Percentiles rank a stretch among this genome's conserved stretches.
Evolutionary conservation across 2,888 invertebrate genomes (phyloP).

Genomic region (Acrobeloides nanus): DNA sequence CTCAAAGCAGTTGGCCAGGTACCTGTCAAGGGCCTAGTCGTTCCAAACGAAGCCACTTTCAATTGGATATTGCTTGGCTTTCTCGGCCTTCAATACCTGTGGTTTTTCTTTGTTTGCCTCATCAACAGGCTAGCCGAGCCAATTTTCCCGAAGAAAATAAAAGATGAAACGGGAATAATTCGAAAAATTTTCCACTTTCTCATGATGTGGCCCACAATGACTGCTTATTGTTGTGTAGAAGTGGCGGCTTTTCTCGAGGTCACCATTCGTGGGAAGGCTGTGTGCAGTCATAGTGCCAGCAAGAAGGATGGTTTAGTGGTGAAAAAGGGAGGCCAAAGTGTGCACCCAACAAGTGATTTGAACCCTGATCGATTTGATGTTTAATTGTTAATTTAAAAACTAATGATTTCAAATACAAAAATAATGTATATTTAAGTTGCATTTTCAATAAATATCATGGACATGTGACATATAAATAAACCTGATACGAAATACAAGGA

Average conservation of each 20-base stretch:
- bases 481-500: too few species aligned
- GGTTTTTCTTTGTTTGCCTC: conserved; percentile 37
- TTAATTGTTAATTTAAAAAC: too few species aligned
- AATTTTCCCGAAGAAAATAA: conserved; percentile 36
- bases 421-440: too few species aligned
- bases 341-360: neutral
- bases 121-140: conserved; percentile 37
- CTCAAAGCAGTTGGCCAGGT: conserved; percentile 27
- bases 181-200: conserved; percentile 41
- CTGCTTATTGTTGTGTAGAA: conserved; percentile 40
- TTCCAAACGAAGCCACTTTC: conserved; percentile 22
- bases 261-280: conserved; percentile 42
- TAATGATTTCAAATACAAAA: too few species aligned
- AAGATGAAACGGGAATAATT: conserved; percentile 40
- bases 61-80: conserved; percentile 39
- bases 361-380: neutral
- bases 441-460: too few species aligned
- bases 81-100: conserved; percentile 40
- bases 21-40: conserved; percentile 31
- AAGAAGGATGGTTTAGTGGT: conserved; percentile 46
- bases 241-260: conserved; percentile 41
- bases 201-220: conserved; percentile 41
- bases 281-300: conserved; percentile 42
- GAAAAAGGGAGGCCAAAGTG: neutral
- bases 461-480: too few species aligned